Base-by-base conservation (phyloP, 2,888 invertebrate genomes). In the Mythimna impura region DNA sequence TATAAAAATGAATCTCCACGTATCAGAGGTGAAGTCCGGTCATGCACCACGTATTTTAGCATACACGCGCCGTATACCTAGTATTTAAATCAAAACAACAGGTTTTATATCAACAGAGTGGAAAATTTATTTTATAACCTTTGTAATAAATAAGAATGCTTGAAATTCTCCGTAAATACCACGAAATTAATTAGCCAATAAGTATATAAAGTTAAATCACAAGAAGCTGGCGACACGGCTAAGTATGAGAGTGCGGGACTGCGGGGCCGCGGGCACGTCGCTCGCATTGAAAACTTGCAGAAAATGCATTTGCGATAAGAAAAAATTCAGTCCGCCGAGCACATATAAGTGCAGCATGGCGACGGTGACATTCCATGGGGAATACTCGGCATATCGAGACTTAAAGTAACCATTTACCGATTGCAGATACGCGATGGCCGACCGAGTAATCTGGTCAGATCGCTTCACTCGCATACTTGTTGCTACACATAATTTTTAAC, bases 361-460 rank as follows among this genome's bases (percentile, higher is more conserved):
- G 93, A 92, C 92, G 94, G 94, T 92, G 94, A 91, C 96, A 96
- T 96, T 95, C 96, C 95, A 91, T 86, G 90, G 90, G 90, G 92
- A 94, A 96, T 96, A 91, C 92, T 91, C 91, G 91, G 93, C 94
- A 95, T 95, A 95, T 94, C 95, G 93, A 94, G 95, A 93, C 94
- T 94, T 94, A 93, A 89, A 95, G 94, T 94, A 94, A 95, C 95
- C 95, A 96, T 95, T 95, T 96, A 95, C 95, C 93, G 96, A 96
- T 96, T 94, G 93, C 94, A 96, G 95, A 95, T 95, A 96, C 95
- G 95, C 95, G 95, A 95, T 93, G 95, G 96, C 92, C 96, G 90
- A 90, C 84, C 89, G 89, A 93, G 93, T 91, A 93, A 96, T 96
- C 95, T 96, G 94, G 95, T 91, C 94, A 93, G 94, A 93, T 94